Evolutionary conservation across 2,888 invertebrate genomes (phyloP).

Genomic region (Synergus japonicus): DNA sequence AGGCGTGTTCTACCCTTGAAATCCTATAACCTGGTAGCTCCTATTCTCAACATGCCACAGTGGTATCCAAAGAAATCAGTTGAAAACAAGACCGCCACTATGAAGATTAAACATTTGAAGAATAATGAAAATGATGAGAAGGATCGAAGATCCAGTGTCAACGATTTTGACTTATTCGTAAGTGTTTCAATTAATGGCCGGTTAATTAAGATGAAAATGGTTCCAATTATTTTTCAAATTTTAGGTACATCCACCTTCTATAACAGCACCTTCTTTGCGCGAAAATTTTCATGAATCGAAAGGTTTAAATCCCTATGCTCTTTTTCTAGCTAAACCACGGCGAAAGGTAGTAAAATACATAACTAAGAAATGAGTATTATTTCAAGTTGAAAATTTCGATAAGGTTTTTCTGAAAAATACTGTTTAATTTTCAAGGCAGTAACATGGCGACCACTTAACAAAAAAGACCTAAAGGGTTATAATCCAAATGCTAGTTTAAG

Average conservation of each 20-base stretch:
- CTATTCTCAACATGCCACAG: constrained; percentile 66
- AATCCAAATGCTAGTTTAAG: constrained; percentile 69
- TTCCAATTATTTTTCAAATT: not conserved
- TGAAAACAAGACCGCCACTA: not conserved
- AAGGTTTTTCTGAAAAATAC: not conserved
- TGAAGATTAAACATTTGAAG: not conserved
- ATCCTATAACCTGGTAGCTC: constrained; percentile 68
- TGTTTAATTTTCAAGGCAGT: constrained; percentile 60
- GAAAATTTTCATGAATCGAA: constrained; percentile 39
- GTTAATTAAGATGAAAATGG: not conserved
- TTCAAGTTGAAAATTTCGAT: too few relatives aligned
- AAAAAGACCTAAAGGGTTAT: constrained; percentile 68
- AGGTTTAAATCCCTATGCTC: constrained; percentile 66
- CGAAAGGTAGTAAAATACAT: constrained; percentile 63
- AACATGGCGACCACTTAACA: constrained; percentile 68
- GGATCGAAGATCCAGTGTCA: not conserved
- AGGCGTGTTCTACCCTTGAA: constrained; percentile 62
- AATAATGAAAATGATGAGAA: constrained; percentile 26
- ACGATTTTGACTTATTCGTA: not conserved
- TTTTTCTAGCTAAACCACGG: constrained; percentile 68
- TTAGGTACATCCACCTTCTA: constrained; percentile 70
- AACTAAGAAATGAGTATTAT: too few relatives aligned
- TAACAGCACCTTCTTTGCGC: constrained; percentile 46
- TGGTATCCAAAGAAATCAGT: constrained; percentile 51
- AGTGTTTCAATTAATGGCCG: not conserved